Evolutionary conservation across 2,113 vertebrate genomes (phyloP), one percentile per base, ranked within the genome.

Genomic region (Sterna hirundo): DNA sequence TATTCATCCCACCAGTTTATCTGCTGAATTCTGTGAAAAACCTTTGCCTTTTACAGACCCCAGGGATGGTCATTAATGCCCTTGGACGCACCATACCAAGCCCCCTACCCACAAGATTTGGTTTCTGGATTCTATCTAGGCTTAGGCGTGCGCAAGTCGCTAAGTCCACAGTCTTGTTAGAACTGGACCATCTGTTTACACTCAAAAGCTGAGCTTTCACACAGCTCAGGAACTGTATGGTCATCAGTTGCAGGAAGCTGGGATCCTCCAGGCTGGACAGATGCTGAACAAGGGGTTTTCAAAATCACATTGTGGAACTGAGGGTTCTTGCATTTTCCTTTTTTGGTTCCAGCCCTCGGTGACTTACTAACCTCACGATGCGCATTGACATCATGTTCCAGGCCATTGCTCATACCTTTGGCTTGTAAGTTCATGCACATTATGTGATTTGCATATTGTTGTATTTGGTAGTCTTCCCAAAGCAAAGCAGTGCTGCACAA

Each of bases 401-500:
- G 96, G 91, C 85, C 95, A 68, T 96, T 97, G 96, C 93, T 96
- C 96, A 96, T 94, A 49, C 74, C 84, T 93, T 66, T 27, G 6
- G 95, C 97, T 87, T 97, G 93, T 97, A 86, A 94, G 47, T 91
- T 97, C 97, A 93, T 94, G 97, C 87, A 91, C 87, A 2, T 47
- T 44, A 4, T 36, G 75, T 84, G 62, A 96, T 96, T 97, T 97
- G 93, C 93, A 94, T 97, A 54, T 19, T 97, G 95, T 91, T 96
- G 95, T 77, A 3, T 47, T 97, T 97, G 96, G 97, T 94, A 74
- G 89, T 9, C 70, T 94, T 97, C 95, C 97, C 95, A 88, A 96
- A 95, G 81, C 4, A 2, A 62, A 95, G 84, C 3, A 1, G 57
- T 30, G 46, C 46, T 66, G 57, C 86, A 44, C 23, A 71, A 80